Evolutionary conservation across 1,140 invertebrate genomes (phyloP).

Genomic region (Diachasma alloeum): DNA sequence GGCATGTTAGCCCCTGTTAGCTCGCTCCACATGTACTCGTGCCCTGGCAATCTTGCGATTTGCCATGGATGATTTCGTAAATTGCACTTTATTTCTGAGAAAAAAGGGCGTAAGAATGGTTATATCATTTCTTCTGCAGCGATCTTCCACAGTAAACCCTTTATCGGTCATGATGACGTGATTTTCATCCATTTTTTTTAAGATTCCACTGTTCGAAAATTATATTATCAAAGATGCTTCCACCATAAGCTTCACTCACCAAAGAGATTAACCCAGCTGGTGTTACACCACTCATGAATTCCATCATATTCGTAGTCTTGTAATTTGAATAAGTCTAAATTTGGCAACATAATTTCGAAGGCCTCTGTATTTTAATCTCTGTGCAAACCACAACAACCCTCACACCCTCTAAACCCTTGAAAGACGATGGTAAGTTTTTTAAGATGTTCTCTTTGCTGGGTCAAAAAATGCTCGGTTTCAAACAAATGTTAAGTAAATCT

Average conservation of each 20-base stretch:
- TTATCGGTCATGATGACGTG: slow-evolving; percentile 10
- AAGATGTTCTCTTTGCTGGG: too few relatives aligned
- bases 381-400: too few relatives aligned
- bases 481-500: too few relatives aligned
- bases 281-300: slow-evolving; percentile 36
- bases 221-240: slow-evolving; percentile 39
- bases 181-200: slow-evolving; percentile 12
- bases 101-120: background rate
- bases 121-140: background rate
- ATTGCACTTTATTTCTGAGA: background rate
- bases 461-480: too few relatives aligned
- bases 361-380: too few relatives aligned
- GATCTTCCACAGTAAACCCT: slow-evolving; percentile 4
- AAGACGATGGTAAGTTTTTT: too few relatives aligned
- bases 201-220: slow-evolving; percentile 38
- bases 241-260: slow-evolving; percentile 43
- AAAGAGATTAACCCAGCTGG: slow-evolving; percentile 39
- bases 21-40: background rate
- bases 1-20: background rate
- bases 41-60: background rate
- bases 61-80: background rate
- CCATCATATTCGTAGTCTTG: too few relatives aligned
- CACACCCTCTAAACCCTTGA: too few relatives aligned
- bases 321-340: too few relatives aligned
- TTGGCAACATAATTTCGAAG: too few relatives aligned